Conservation (phyloP, 2,113 vertebrate genomes). For the Malurus elegans region DNA sequence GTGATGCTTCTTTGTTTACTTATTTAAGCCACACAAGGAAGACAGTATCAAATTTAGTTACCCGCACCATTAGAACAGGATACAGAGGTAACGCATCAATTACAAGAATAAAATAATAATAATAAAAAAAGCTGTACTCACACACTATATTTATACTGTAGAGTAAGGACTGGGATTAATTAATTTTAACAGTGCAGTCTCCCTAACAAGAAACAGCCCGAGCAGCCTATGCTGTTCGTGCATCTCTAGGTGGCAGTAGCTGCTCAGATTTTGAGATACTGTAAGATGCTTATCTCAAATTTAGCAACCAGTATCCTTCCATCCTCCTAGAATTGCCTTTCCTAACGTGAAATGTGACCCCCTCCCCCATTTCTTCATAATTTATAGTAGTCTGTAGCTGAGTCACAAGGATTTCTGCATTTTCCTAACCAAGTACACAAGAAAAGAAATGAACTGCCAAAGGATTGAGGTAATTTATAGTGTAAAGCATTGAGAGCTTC, state of each 20-base stretch:
- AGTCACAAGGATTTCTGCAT: conserved; percentile 47
- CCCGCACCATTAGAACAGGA: neutral
- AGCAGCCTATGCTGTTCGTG: neutral
- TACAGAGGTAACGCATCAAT: neutral
- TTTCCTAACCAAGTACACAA: conserved; percentile 40
- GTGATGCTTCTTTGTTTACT: neutral
- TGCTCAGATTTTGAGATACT: conserved; percentile 50
- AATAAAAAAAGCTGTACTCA: neutral
- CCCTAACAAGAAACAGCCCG: neutral
- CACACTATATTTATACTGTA: neutral
- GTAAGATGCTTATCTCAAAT: conserved; percentile 22
- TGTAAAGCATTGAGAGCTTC: conserved; percentile 61
- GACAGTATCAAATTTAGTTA: neutral
- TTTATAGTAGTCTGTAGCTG: conserved; percentile 62
- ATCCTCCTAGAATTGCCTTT: conserved; percentile 42
- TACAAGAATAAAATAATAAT: neutral
- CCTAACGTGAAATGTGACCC: conserved; percentile 46
- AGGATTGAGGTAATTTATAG: conserved; percentile 61
- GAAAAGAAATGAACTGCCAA: conserved; percentile 43
- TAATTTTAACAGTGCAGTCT: neutral
- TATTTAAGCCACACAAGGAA: neutral
- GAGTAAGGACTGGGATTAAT: neutral
- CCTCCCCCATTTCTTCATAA: conserved; percentile 55
- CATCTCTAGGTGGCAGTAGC: conserved; percentile 69
- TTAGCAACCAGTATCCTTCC: conserved; percentile 34